Percentiles rank a stretch among this genome's conserved stretches.
Evolutionary conservation across 2,113 vertebrate genomes (phyloP).

Genomic region (Melanerpes formicivorus): DNA sequence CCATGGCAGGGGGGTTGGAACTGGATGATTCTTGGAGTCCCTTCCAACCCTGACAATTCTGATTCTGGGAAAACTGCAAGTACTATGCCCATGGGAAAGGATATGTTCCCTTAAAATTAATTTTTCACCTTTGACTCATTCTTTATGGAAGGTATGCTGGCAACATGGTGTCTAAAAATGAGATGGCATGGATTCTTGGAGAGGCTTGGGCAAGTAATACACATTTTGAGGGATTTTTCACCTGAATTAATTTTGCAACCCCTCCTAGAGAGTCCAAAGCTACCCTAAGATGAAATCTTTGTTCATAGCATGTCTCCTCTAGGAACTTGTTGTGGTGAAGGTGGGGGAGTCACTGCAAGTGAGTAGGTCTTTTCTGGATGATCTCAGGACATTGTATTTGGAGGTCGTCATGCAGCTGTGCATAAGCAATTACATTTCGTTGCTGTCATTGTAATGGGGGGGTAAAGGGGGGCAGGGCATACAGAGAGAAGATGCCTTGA

Average conservation of each 20-base stretch:
- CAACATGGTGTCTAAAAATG: not conserved
- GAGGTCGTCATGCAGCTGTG: not conserved
- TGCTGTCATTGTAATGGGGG: not conserved
- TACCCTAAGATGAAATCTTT: not conserved
- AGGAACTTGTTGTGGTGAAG: not conserved
- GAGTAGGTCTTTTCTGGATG: not conserved
- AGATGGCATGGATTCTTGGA: not conserved
- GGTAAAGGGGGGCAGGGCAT: no score
- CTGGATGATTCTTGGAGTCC: no score
- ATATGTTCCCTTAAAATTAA: not conserved
- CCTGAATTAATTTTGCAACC: not conserved
- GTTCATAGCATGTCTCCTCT: not conserved
- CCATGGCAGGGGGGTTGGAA: no score
- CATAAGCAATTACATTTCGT: not conserved
- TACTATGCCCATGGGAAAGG: not conserved
- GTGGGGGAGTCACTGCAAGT: not conserved
- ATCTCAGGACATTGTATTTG: not conserved
- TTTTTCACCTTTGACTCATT: not conserved
- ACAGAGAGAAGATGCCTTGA: not conserved
- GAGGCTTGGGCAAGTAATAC: not conserved
- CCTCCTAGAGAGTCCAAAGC: not conserved
- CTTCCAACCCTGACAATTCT: no score
- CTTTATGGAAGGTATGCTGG: not conserved
- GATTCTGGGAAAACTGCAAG: rapidly evolving
- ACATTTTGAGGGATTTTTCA: not conserved